These are phyloP conservation scores for Drosophila oshimai DNA, from an alignment of 1,140 invertebrate species.

Conservation along the genomic window DNA sequence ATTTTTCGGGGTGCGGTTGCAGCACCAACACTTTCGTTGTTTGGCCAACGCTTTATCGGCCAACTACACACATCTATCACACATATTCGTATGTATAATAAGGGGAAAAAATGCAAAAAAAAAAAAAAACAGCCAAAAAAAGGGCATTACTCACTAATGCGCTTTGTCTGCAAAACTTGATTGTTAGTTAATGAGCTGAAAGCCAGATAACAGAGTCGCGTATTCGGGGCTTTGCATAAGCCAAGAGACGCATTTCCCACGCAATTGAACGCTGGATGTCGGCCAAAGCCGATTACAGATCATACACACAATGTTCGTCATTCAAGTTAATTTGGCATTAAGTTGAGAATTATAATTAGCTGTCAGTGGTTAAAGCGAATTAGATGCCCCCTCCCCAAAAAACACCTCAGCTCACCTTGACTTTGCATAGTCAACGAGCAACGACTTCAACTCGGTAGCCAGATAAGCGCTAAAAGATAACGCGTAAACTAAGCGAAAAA, in stretches of 20 bases:
- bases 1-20: slow-evolving; percentile 53
- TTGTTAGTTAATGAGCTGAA: slow-evolving; percentile 68
- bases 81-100: slow-evolving; percentile 13
- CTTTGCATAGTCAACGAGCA: slow-evolving; percentile 51
- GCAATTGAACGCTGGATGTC: slow-evolving; percentile 43
- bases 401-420: slow-evolving; percentile 61
- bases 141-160: slow-evolving; percentile 68
- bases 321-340: slow-evolving; percentile 68
- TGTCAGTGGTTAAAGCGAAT: slow-evolving; percentile 48
- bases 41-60: slow-evolving; percentile 50
- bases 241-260: slow-evolving; percentile 50
- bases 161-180: slow-evolving; percentile 60
- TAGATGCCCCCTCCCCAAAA: slow-evolving; percentile 15
- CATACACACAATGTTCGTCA: slow-evolving; percentile 21
- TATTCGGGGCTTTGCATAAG: slow-evolving; percentile 49
- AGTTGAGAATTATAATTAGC: slow-evolving; percentile 67
- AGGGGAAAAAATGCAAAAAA: slow-evolving; percentile 21
- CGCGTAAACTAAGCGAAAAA: slow-evolving; percentile 48
- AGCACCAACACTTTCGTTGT: slow-evolving; percentile 70
- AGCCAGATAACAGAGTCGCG: slow-evolving; percentile 6
- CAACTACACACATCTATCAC: slow-evolving; percentile 19
- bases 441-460: slow-evolving; percentile 48
- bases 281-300: slow-evolving; percentile 57
- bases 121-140: no score
- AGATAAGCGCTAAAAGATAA: slow-evolving; percentile 68